Evolutionary conservation across 2,113 vertebrate genomes (phyloP), one percentile per base, ranked within the genome.

Genomic region (Charadrius vociferus): DNA sequence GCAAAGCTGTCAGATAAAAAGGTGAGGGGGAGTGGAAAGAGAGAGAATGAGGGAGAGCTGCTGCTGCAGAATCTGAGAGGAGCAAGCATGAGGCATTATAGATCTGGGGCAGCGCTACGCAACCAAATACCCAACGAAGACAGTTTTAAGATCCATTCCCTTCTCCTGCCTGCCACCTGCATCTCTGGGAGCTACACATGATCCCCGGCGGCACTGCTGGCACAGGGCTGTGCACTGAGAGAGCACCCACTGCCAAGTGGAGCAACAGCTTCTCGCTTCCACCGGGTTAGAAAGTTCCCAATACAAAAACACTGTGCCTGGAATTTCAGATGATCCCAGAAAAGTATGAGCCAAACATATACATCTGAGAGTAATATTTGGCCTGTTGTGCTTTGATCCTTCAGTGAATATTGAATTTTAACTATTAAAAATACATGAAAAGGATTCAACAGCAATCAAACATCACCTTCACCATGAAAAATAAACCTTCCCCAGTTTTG

Each of bases 391-490:
- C 94, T 96, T 97, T 96, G 95, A 97, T 96, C 95, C 65, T 95
- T 93, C 88, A 91, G 92, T 95, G 95, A 95, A 92, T 97, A 96
- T 97, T 94, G 96, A 92, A 96, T 96, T 97, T 95, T 96, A 79
- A 91, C 87, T 81, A 94, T 95, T 95, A 95, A 97, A 96, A 93
- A 95, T 95, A 96, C 92, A 97, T 95, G 70, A 97, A 96, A 96
- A 95, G 92, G 83, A 88, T 96, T 95, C 95, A 96, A 73, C 72
- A 59, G 87, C 85, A 94, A 95, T 93, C 95, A 93, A 75, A 94
- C 80, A 78, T 86, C 93, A 94, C 90, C 94, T 97, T 91, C 92
- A 86, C 86, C 73, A 66, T 74, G 53, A 95, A 95, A 97, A 97
- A 95, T 88, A 96, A 93, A 86, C 65, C 56, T 88, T 96, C 49